Conservation (phyloP, 2,888 invertebrate species). For the Eilema caniola region DNA sequence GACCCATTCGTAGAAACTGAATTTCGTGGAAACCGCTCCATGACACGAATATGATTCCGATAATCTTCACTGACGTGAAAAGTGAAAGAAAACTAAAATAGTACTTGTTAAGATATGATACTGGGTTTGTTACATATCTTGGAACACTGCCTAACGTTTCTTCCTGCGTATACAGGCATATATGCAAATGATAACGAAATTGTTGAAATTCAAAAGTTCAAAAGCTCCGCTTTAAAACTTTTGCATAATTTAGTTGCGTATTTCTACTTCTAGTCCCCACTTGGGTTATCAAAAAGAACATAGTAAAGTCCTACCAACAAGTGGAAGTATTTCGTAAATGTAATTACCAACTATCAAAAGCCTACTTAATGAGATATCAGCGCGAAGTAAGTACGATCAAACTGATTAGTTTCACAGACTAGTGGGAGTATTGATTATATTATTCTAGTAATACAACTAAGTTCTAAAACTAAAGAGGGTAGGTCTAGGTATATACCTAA, state of each 20-base stretch:
- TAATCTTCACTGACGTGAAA: background rate
- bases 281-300: too few relatives aligned
- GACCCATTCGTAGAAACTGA: background rate
- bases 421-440: conserved; percentile 2
- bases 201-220: too few relatives aligned
- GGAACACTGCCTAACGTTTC: too few relatives aligned
- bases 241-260: too few relatives aligned
- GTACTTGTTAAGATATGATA: too few relatives aligned
- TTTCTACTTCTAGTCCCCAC: too few relatives aligned
- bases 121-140: too few relatives aligned
- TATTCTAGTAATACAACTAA: conserved; percentile 23
- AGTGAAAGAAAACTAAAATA: background rate
- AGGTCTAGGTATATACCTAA: background rate
- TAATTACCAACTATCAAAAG: conserved; percentile 1
- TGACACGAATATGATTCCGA: conserved; percentile 10
- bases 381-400: conserved; percentile 2
- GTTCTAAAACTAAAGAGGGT: background rate
- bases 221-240: too few relatives aligned
- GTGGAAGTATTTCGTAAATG: background rate
- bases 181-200: too few relatives aligned
- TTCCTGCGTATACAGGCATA: too few relatives aligned
- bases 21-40: conserved; percentile 12
- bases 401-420: background rate
- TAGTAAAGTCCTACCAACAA: too few relatives aligned
- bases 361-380: conserved; percentile 1